Conservation (phyloP, 2,888 invertebrate species). For the Didymodactylos carnosus region DNA sequence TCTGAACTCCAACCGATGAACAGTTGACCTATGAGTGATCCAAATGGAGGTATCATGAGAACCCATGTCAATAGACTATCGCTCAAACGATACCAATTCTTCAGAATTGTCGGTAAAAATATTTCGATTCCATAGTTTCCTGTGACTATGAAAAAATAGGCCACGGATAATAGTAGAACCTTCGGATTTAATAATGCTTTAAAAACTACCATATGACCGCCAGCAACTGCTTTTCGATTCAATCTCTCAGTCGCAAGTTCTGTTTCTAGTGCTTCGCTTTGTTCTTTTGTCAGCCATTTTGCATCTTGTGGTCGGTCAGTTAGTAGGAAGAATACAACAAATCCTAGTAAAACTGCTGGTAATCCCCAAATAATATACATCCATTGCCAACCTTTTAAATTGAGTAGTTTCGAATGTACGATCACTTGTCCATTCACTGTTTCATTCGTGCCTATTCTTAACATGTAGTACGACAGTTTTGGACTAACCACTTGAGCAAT, state of each 20-base stretch:
- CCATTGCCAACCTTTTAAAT: neutral
- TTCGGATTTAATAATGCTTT: neutral
- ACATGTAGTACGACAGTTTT: neutral
- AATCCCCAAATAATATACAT: neutral
- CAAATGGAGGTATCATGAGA: neutral
- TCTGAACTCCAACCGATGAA: neutral
- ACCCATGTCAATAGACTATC: neutral
- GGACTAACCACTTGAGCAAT: neutral
- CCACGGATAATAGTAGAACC: neutral
- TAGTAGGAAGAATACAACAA: neutral
- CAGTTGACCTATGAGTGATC: neutral
- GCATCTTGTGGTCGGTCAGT: neutral
- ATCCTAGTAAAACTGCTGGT: neutral
- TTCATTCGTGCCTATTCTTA: neutral
- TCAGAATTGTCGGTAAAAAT: neutral
- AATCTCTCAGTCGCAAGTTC: neutral
- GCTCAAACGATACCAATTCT: neutral
- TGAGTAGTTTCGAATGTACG: neutral
- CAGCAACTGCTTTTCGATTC: neutral
- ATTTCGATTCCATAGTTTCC: neutral
- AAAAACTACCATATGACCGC: neutral
- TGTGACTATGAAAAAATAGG: neutral
- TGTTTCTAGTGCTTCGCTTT: neutral
- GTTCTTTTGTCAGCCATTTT: neutral
- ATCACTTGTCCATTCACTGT: no score